Conservation (phyloP, 2,113 vertebrate genomes). For the Phaethon lepturus region DNA sequence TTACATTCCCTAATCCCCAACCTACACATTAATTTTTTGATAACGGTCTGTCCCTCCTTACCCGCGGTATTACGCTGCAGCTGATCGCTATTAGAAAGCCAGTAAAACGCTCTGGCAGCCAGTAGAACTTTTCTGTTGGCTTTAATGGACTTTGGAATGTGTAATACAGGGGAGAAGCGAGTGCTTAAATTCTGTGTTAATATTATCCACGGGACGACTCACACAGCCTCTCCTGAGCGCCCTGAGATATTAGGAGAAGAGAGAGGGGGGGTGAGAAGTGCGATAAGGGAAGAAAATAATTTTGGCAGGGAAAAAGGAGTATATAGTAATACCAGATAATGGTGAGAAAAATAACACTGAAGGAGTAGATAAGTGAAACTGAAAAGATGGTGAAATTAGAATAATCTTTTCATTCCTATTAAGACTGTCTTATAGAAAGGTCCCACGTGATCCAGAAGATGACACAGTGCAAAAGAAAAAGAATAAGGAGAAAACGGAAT, state of each 20-base stretch:
- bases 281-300: background rate
- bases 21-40: background rate
- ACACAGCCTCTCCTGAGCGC: fast-evolving
- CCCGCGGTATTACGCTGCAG: background rate
- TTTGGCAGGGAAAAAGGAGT: background rate
- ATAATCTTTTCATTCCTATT: background rate
- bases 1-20: background rate
- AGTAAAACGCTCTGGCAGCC: background rate
- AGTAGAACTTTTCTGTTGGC: background rate
- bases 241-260: background rate
- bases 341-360: background rate
- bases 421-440: background rate
- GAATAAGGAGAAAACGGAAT: background rate
- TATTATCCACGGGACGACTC: background rate
- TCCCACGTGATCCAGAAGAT: background rate
- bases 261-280: background rate
- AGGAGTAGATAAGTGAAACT: background rate
- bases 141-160: background rate
- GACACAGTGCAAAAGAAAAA: background rate
- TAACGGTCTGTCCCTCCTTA: background rate
- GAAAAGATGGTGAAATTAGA: background rate
- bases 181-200: background rate
- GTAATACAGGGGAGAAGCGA: background rate
- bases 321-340: background rate
- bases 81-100: background rate